Conservation (phyloP, 2,888 invertebrate species). For the Pseudococcus viburni region DNA sequence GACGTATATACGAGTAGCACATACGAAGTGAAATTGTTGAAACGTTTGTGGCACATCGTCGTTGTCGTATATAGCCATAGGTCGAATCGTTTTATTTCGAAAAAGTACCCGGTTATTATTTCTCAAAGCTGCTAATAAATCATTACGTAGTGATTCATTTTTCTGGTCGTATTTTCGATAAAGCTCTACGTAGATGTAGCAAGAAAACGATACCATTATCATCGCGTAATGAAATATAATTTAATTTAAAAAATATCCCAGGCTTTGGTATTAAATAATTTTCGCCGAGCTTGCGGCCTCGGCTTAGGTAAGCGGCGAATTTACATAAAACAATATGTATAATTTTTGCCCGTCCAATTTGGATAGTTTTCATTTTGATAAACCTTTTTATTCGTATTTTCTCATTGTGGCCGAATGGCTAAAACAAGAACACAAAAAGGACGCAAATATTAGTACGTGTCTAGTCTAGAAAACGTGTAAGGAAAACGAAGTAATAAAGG, state of each 20-base stretch:
- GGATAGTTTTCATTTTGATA: constrained; percentile 50
- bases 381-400: constrained; percentile 49
- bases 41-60: background rate
- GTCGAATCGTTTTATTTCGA: constrained; percentile 11
- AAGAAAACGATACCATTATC: background rate
- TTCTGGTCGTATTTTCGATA: background rate
- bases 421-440: constrained; percentile 56
- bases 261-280: constrained; percentile 1
- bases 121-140: background rate
- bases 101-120: constrained; percentile 2
- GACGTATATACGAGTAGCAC: background rate
- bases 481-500: constrained; percentile 60
- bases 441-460: constrained; percentile 57
- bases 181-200: background rate
- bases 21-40: background rate
- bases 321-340: constrained; percentile 59
- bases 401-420: constrained; percentile 20
- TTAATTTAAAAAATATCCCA: background rate
- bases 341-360: constrained; percentile 45
- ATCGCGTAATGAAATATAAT: background rate
- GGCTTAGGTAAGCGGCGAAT: constrained; percentile 28
- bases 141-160: background rate
- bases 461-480: constrained; percentile 58
- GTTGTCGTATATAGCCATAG: background rate
- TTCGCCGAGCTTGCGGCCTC: background rate